Conservation (phyloP, 2,888 invertebrate species). For the Blomia tropicalis region DNA sequence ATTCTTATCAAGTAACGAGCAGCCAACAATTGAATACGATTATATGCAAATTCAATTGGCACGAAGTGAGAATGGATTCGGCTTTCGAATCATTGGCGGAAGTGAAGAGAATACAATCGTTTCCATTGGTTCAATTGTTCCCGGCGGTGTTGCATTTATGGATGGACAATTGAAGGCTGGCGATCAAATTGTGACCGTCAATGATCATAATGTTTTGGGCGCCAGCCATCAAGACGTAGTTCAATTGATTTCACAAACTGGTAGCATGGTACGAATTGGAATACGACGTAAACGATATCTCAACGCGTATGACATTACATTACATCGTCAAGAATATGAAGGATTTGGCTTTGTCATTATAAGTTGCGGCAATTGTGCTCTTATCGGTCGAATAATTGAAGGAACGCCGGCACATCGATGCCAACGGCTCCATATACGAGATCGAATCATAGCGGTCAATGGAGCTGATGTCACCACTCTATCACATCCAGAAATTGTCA, state of each 20-base stretch:
- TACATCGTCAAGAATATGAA: conserved; percentile 74
- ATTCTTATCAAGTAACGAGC: not conserved
- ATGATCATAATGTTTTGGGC: conserved; percentile 62
- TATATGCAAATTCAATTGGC: conserved; percentile 51
- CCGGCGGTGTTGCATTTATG: conserved; percentile 73
- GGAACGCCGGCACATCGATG: conserved; percentile 90
- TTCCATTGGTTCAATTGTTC: conserved; percentile 32
- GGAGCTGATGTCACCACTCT: conserved; percentile 73
- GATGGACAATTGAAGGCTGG: conserved; percentile 79
- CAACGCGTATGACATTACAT: conserved; percentile 72
- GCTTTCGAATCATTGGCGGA: conserved; percentile 93
- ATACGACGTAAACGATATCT: conserved; percentile 23
- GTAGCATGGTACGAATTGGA: conserved; percentile 19
- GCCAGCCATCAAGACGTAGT: conserved; percentile 87
- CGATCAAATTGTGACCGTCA: conserved; percentile 85
- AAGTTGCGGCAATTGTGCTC: conserved; percentile 57
- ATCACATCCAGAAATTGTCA: conserved; percentile 89
- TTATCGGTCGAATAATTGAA: conserved; percentile 71
- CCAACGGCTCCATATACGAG: conserved; percentile 74
- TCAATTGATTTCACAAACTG: conserved; percentile 49
- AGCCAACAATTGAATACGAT: conserved; percentile 22
- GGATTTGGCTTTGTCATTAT: conserved; percentile 99
- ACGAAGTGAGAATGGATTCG: conserved; percentile 84
- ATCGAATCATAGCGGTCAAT: conserved; percentile 89
- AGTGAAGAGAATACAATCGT: conserved; percentile 91